Base-by-base conservation (phyloP, 2,113 vertebrate species). In the Polypterus senegalus region DNA sequence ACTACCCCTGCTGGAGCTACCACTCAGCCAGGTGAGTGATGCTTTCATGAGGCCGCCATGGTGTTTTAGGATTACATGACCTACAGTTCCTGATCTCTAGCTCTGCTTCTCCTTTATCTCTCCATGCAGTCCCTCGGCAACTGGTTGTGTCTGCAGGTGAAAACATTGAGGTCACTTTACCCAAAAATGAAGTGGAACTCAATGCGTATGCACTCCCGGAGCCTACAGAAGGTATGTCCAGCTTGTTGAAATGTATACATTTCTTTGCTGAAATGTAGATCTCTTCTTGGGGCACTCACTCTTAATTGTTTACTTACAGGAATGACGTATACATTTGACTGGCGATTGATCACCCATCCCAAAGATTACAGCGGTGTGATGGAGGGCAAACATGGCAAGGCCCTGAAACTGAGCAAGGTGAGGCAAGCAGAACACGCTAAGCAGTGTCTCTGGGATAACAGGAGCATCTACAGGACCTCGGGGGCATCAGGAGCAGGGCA, bases 131-230 rank as follows among this genome's bases (percentile, higher is more conserved):
- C 61, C 4, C 71, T 62, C 88, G 84, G 76, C 88, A 97, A 68
- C 79, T 99, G 80, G 87, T 94, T 46, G 95, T 99, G 70, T 99
- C 95, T 2, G 95, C 95, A 67, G 95, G 95, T 58, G 75, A 91
- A 62, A 96, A 83, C 0, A 93, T 97, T 0, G 83, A 96, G 75
- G 88, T 99, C 48, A 98, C 92, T 4, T 78, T 98, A 69, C 96
- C 95, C 8, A 79, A 77, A 67, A 95, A 82, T 57, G 88, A 87
- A 71, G 92, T 99, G 46, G 87, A 91, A 49, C 87, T 99, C 73
- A 93, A 97, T 9, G 95, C 93, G 0, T 97, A 81, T 60, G 93
- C 93, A 66, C 80, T 98, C 47, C 92, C 86, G 11, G 72, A 82
- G 0, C 80, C 89, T 10, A 77, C 77, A n/a, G 0, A 68, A 81